Conservation (phyloP, 1,140 invertebrate genomes). For the Dendrolimus punctatus region DNA sequence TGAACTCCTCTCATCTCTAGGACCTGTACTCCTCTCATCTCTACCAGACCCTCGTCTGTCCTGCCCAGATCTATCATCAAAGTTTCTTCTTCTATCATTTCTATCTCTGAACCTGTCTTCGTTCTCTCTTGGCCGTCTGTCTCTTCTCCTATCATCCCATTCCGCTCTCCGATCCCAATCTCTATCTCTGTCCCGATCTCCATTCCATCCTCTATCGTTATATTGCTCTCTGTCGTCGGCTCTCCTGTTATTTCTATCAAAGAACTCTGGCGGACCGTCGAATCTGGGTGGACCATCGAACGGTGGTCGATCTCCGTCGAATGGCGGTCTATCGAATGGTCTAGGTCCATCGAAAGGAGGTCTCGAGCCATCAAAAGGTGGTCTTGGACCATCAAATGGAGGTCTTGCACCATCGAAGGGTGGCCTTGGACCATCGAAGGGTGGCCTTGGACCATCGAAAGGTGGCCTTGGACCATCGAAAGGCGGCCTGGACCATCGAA, state of each 20-base stretch:
- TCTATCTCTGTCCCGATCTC: slow-evolving; percentile 40
- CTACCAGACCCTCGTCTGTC: slow-evolving; percentile 3
- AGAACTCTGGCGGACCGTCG: slow-evolving; percentile 49
- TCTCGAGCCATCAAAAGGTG: slow-evolving; percentile 19
- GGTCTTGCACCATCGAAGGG: slow-evolving; percentile 26
- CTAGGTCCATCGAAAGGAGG: background rate
- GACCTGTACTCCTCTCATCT: slow-evolving; percentile 4
- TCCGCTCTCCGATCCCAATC: slow-evolving; percentile 48
- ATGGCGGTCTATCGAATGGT: slow-evolving; percentile 11
- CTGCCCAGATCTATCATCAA: slow-evolving; percentile 11
- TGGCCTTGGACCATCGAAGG: slow-evolving; percentile 34
- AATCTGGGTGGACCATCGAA: slow-evolving; percentile 33
- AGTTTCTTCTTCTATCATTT: slow-evolving; percentile 11
- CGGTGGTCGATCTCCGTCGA: slow-evolving; percentile 28
- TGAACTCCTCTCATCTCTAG: background rate
- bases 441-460: slow-evolving; percentile 26
- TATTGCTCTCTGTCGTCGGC: slow-evolving; percentile 52
- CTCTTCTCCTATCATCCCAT: slow-evolving; percentile 49
- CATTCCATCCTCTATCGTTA: slow-evolving; percentile 51
- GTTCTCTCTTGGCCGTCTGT: slow-evolving; percentile 14
- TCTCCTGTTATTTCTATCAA: slow-evolving; percentile 46
- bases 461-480: slow-evolving; percentile 53
- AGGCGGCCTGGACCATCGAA: slow-evolving; percentile 32
- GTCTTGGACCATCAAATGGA: slow-evolving; percentile 2
- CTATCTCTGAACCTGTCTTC: slow-evolving; percentile 11